Base-by-base conservation (phyloP, 2,888 invertebrate species). In the Minunthozetes semirufus region DNA sequence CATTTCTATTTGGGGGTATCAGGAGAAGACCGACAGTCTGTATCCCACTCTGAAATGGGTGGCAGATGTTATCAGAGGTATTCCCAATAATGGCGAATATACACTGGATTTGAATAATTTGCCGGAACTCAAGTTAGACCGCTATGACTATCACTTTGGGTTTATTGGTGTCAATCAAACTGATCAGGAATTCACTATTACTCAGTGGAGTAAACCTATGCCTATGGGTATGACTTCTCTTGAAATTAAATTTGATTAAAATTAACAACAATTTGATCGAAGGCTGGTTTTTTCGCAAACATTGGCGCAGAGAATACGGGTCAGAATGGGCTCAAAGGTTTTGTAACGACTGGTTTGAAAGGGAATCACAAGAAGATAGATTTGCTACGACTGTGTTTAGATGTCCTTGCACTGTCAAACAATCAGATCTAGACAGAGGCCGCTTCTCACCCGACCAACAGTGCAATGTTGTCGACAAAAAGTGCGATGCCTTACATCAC, bases 371-470 rank as follows among this genome's bases (percentile, higher is more conserved):
- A 80, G 82, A 88, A 77, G 93, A 92, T 83, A 93, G 92, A 84
- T 92, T 94, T 82, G 73, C 74, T 53, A 42, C 75, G n/a, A 78
- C 79, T 2, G 74, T 79, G 0, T 78, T 78, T 63, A 74, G 79
- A 33, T 98, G 98, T 80, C 98, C 98, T 0, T 98, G 98, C 82
- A 92, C 89, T 0, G 82, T 97, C 78, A 88, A 92, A 78, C 97
- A 98, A 81, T 97, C 97, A 0, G 82, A 93, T 3, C 86, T 89
- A 73, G 98, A 98, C 82, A 92, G 93, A 83, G 98, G 98, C 6
- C 87, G 95, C 25, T 98, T 88, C 82, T 87, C 94, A 83, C 94
- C 97, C 0, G 94, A 96, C 82, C 88, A 88, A 78, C 89, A 90
- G 79, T 96, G 96, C 82, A 79, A 79, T 56, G 77, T 78, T 53